These are phyloP conservation scores for Propithecus perrieri DNA, from an alignment of 2,797 vertebrate genomes.

Conservation along the genomic window DNA sequence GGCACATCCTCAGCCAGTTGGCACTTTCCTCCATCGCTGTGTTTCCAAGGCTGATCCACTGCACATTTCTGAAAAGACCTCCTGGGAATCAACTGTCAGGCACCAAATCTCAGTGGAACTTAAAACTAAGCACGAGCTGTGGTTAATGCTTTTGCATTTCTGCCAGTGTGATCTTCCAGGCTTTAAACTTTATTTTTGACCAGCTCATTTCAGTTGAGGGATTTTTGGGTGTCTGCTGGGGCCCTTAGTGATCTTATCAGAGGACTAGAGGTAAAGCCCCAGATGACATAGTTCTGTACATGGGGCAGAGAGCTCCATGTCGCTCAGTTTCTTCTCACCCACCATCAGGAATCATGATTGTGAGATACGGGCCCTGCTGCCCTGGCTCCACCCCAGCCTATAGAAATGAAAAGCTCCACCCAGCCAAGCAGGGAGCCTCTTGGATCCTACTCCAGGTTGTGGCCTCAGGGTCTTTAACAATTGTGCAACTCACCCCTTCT, in stretches of 20 bases:
- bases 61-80: neutral
- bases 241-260: neutral
- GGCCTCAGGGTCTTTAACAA: neutral
- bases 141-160: neutral
- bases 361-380: neutral
- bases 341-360: fast-evolving
- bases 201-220: neutral
- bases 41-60: neutral
- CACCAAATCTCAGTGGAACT: neutral
- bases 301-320: fast-evolving
- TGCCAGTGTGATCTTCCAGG: no score
- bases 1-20: neutral
- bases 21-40: fast-evolving
- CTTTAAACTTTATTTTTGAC: neutral
- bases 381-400: neutral
- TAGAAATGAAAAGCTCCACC: neutral
- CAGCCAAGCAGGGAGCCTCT: neutral
- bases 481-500: no score
- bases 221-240: neutral
- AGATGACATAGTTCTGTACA: fast-evolving
- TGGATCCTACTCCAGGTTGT: neutral
- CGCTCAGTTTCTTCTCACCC: neutral
- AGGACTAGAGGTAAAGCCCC: neutral
- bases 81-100: neutral
- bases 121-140: neutral